phyloP scores from a whole-genome alignment of 2,113 vertebrate species.

The Machaerirhynchus nigripectus region DNA sequence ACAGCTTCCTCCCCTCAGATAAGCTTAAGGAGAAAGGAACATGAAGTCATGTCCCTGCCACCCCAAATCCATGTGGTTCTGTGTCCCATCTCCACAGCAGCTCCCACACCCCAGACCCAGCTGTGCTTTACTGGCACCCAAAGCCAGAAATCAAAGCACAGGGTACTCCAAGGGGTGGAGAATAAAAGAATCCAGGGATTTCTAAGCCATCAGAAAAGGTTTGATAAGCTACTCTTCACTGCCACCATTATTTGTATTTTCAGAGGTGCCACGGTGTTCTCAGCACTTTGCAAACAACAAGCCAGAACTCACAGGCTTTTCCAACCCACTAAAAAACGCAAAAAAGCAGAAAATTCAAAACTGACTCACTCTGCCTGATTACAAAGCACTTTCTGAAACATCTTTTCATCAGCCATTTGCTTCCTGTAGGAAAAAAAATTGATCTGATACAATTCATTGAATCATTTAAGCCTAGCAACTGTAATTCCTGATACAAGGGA shows the following conservation, averaged over 20 bases:
- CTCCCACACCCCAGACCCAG: not conserved
- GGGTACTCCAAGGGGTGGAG: not conserved
- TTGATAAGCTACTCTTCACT: not conserved
- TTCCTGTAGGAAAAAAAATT: not conserved
- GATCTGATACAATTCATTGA: not conserved
- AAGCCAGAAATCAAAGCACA: not conserved
- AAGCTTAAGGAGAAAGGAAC: constrained; percentile 6
- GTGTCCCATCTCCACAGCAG: not conserved
- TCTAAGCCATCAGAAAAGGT: not conserved
- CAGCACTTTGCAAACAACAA: not conserved
- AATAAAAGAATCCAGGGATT: not conserved
- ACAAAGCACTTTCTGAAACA: not conserved
- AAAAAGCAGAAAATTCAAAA: not conserved
- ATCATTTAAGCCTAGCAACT: not conserved
- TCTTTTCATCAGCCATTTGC: not conserved
- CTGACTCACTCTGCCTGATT: not conserved
- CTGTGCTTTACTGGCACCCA: not conserved
- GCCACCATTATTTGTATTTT: not conserved
- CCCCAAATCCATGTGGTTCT: not conserved
- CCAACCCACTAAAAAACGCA: not conserved
- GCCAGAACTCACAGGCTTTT: not conserved
- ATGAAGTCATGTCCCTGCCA: not conserved
- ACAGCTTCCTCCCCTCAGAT: not conserved
- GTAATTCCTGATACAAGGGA: not conserved
- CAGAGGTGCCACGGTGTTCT: not conserved